These are phyloP conservation scores for Melangyna quadrimaculata DNA, from an alignment of 2,888 invertebrate genomes.

Conservation along the genomic window DNA sequence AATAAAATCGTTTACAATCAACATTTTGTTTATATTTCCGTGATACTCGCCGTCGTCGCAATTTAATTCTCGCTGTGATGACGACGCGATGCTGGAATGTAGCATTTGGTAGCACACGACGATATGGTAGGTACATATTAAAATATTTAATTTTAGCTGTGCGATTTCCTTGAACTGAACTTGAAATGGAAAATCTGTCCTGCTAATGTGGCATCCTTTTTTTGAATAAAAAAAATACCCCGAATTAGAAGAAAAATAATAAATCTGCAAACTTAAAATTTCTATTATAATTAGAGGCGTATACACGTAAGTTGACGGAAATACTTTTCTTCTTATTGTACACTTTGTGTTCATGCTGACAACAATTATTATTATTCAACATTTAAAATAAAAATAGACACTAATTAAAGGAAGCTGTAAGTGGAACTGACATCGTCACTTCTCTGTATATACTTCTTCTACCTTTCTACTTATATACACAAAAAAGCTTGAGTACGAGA, in stretches of 20 bases:
- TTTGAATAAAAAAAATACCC: not conserved
- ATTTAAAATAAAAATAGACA: constrained; percentile 63
- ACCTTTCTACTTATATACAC: not conserved
- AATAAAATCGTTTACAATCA: not conserved
- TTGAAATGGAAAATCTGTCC: constrained; percentile 38
- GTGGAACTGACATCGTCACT: constrained; percentile 60
- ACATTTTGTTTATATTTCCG: constrained; percentile 27
- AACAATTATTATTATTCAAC: constrained; percentile 56
- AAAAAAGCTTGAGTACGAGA: not conserved
- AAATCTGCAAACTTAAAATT: not conserved
- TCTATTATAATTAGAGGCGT: constrained; percentile 50
- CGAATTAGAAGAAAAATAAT: constrained; percentile 23
- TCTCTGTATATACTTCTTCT: not conserved
- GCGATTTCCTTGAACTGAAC: constrained; percentile 43
- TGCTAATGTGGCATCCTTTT: not conserved
- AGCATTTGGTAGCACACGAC: not conserved
- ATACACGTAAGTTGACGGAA: constrained; percentile 58
- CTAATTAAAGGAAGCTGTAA: constrained; percentile 68
- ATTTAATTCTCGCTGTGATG: not conserved
- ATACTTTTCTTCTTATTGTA: constrained; percentile 61
- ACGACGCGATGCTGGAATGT: not conserved
- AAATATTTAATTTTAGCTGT: not conserved
- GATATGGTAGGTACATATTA: constrained; percentile 26
- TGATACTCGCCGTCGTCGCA: not conserved
- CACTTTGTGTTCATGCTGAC: constrained; percentile 29